A percentile compares a stretch with the other conserved stretches of the same genome.
Conservation (phyloP, 2,113 vertebrate species). For the Leucosticte australis region DNA sequence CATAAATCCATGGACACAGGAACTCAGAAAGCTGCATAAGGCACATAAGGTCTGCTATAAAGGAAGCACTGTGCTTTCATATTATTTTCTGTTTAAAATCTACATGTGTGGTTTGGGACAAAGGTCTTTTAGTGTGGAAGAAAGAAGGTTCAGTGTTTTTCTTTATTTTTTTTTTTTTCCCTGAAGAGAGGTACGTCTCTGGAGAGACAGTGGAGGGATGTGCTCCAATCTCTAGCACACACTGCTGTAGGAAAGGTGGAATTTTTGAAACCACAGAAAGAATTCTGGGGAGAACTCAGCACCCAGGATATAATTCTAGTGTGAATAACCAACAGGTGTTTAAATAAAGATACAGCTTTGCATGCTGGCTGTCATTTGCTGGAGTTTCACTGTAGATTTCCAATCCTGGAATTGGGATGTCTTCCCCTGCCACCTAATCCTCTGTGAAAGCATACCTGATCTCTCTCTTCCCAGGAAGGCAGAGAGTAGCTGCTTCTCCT, state of each 20-base stretch:
- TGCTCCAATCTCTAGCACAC: not conserved
- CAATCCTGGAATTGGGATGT: not conserved
- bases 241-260: conserved; percentile 24
- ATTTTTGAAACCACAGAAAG: not conserved
- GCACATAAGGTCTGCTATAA: conserved; percentile 75
- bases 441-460: not conserved
- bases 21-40: conserved; percentile 73
- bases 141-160: conserved; percentile 77
- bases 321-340: conserved; percentile 49
- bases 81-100: conserved; percentile 79
- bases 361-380: not conserved
- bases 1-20: conserved; percentile 81
- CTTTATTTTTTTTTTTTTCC: not conserved
- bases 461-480: not conserved
- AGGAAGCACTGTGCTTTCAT: conserved; percentile 79
- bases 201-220: conserved; percentile 64
- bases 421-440: not conserved
- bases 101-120: conserved; percentile 82
- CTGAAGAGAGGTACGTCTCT: conserved; percentile 52
- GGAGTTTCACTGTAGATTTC: not conserved
- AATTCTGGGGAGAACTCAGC: not conserved
- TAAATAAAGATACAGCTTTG: not conserved
- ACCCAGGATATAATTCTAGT: not conserved
- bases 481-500: not conserved
- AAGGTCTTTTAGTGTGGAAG: conserved; percentile 79